Conservation (phyloP, 2,797 vertebrate species). For the Eleutherodactylus coqui region DNA sequence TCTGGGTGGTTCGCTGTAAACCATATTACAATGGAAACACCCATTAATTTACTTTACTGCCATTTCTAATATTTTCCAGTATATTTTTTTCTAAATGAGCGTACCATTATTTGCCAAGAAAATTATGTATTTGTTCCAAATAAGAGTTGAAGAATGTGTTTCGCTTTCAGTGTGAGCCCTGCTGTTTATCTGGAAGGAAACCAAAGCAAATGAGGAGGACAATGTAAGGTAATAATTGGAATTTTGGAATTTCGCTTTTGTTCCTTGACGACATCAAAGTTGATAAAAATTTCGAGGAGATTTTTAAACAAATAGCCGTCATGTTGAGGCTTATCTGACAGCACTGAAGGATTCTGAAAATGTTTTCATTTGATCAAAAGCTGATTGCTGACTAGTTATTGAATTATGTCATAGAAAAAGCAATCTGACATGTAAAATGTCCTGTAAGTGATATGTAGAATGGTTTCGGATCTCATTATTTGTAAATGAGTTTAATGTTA, state of each 20-base stretch:
- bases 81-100: constrained; percentile 80
- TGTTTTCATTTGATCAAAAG: constrained; percentile 21
- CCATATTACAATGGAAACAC: constrained; percentile 79
- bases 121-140: constrained; percentile 74
- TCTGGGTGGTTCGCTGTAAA: constrained; percentile 80
- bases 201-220: constrained; percentile 75
- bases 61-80: constrained; percentile 83
- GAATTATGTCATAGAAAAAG: background rate
- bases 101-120: constrained; percentile 77
- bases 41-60: constrained; percentile 82
- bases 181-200: constrained; percentile 73
- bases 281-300: constrained; percentile 39
- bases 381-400: constrained; percentile 34
- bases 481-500: background rate
- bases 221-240: constrained; percentile 74
- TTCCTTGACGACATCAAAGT: constrained; percentile 24
- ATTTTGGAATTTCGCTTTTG: constrained; percentile 71
- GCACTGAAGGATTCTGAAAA: background rate
- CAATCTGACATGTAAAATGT: background rate
- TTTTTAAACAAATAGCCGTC: constrained; percentile 31
- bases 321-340: constrained; percentile 11
- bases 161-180: constrained; percentile 75
- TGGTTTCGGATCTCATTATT: background rate
- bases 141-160: constrained; percentile 75
- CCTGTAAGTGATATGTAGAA: background rate